These are phyloP conservation scores for Pocillopora grandis DNA, from an alignment of 92 coral and sea anemone genomes.

Conservation along the genomic window DNA sequence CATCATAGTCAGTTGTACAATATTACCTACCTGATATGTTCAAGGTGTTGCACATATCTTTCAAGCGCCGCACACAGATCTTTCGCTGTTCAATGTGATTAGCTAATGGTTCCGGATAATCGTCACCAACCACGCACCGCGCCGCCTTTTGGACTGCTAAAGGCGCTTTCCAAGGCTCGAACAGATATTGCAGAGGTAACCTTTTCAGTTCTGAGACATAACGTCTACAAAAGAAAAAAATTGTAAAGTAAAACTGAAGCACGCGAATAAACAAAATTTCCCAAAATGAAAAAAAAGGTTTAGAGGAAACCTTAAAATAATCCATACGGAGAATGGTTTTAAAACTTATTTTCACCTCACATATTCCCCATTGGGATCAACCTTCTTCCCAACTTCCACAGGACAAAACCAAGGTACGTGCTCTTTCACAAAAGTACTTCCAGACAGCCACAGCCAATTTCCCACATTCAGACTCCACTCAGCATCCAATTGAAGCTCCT, in stretches of 20 bases:
- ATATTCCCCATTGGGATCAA: conserved; percentile 72
- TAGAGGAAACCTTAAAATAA: not conserved
- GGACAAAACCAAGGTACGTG: conserved; percentile 74
- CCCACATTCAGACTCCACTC: conserved; percentile 85
- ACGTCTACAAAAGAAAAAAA: conserved; percentile 47
- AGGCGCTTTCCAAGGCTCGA: conserved; percentile 93
- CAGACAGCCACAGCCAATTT: conserved; percentile 79
- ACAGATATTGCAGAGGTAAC: conserved; percentile 62
- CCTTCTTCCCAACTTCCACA: conserved; percentile 73
- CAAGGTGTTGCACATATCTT: conserved; percentile 43
- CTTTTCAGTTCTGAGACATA: conserved; percentile 79
- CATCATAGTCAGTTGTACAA: not conserved
- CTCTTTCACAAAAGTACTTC: conserved; percentile 67
- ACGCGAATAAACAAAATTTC: not conserved
- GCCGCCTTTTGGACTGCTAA: conserved; percentile 54
- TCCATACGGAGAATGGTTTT: not conserved
- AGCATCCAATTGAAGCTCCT: conserved; percentile 76
- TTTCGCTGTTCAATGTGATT: conserved; percentile 61
- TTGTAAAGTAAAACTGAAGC: not conserved
- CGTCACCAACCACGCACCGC: conserved; percentile 74
- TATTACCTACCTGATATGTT: conserved; percentile 21
- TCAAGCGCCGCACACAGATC: conserved; percentile 59
- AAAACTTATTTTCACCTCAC: conserved; percentile 52
- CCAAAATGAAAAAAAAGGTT: no score
- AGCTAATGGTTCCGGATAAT: conserved; percentile 76